Conservation (phyloP, 1,140 invertebrate genomes). For the Drosophila obscura region DNA sequence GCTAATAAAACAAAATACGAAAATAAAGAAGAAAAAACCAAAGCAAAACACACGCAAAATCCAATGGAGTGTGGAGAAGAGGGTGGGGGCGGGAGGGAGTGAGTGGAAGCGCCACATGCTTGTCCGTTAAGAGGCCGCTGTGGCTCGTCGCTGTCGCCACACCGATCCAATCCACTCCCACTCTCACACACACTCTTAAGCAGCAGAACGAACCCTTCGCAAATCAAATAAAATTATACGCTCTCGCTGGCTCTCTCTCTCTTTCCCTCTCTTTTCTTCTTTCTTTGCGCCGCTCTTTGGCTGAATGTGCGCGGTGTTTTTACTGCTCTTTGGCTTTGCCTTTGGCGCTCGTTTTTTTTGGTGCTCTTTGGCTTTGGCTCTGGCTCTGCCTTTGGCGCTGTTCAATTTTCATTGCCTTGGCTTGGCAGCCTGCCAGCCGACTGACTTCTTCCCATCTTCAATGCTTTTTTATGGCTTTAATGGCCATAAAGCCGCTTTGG, state of each 20-base stretch:
- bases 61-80: background rate
- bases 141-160: conserved; percentile 16
- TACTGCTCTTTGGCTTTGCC: background rate
- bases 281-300: conserved; percentile 23
- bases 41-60: conserved; percentile 18
- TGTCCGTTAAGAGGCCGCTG: conserved; percentile 61
- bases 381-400: conserved; percentile 9
- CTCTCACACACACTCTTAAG: conserved; percentile 27
- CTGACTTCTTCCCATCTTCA: conserved; percentile 59
- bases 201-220: conserved; percentile 26
- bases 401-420: conserved; percentile 50
- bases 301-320: conserved; percentile 44
- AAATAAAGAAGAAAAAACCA: conserved; percentile 48
- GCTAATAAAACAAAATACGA: conserved; percentile 72
- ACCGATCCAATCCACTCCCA: conserved; percentile 45
- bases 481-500: conserved; percentile 72
- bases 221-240: conserved; percentile 67
- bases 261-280: conserved; percentile 13
- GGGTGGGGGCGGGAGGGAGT: too few species aligned
- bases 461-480: conserved; percentile 78
- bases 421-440: conserved; percentile 25
- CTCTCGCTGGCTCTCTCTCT: conserved; percentile 22
- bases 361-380: conserved; percentile 18
- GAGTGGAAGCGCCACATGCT: conserved; percentile 40
- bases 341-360: conserved; percentile 11